phyloP scores from a whole-genome alignment of 53 echinoderm and acorn worm genomes.

The Holothuria scabra region DNA sequence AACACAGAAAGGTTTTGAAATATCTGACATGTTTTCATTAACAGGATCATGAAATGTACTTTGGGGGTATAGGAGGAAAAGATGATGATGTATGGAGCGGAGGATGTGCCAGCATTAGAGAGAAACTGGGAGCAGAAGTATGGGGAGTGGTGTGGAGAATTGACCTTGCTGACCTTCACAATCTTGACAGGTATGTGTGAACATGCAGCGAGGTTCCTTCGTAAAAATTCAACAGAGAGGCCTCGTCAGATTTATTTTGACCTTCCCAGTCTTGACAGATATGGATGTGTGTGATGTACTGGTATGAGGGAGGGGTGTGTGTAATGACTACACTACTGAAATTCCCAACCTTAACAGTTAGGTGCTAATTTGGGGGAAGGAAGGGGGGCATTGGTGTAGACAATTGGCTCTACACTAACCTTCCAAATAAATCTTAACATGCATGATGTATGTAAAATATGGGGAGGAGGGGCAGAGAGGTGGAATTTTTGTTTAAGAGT shows the following conservation, averaged over 20 bases:
- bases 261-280: constrained; percentile 33
- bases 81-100: constrained; percentile 27
- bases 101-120: constrained; percentile 38
- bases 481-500: too few relatives aligned
- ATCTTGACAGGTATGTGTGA: constrained; percentile 40
- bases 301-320: constrained; percentile 50
- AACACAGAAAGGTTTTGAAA: too few relatives aligned
- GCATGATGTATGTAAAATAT: too few relatives aligned
- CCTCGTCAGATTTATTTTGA: too few relatives aligned
- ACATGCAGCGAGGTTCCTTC: too few relatives aligned
- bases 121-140: constrained; percentile 29
- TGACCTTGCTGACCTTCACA: not conserved
- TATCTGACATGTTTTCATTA: not conserved
- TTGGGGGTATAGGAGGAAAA: not conserved
- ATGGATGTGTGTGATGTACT: too few relatives aligned
- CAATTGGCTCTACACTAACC: too few relatives aligned
- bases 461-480: too few relatives aligned
- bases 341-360: constrained; percentile 39
- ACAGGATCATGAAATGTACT: constrained; percentile 46
- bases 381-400: too few relatives aligned
- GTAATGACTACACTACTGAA: not conserved
- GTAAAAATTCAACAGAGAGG: too few relatives aligned
- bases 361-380: too few relatives aligned
- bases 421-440: too few relatives aligned
- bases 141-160: constrained; percentile 50